Percentiles rank a stretch among this genome's conserved stretches.
Evolutionary conservation across 2,888 invertebrate genomes (phyloP).

Genomic region (Rhyacophila evoluta): DNA sequence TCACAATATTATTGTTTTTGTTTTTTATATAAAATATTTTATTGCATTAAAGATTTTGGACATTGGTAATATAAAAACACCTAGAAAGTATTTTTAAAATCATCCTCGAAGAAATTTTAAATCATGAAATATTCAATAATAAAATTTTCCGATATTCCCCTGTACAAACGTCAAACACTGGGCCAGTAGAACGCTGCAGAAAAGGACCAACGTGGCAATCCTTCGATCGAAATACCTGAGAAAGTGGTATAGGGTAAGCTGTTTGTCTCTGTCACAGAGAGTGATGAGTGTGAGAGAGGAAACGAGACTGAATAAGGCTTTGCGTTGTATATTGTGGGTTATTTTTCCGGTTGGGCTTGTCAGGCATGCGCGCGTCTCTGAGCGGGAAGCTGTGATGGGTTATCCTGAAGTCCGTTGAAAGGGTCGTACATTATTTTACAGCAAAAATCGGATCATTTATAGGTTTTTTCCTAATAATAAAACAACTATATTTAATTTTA

Average conservation of each 20-base stretch:
- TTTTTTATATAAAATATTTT: too few relatives aligned
- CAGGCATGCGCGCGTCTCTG: slow-evolving; percentile 40
- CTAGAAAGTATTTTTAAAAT: too few relatives aligned
- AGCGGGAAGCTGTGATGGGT: slow-evolving; percentile 41
- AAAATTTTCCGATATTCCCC: background rate
- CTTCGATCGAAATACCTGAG: slow-evolving; percentile 32
- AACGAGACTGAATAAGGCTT: background rate
- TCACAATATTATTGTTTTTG: too few relatives aligned
- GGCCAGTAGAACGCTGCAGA: background rate
- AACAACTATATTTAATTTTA: too few relatives aligned
- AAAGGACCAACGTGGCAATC: background rate
- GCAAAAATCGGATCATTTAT: too few relatives aligned
- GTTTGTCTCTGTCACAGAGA: background rate
- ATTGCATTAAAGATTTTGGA: too few relatives aligned
- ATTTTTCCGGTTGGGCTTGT: slow-evolving; percentile 12
- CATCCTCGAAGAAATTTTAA: too few relatives aligned
- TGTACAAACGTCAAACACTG: background rate
- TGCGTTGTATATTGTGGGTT: slow-evolving; percentile 26
- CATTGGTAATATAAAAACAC: too few relatives aligned
- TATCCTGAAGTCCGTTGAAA: slow-evolving; percentile 35
- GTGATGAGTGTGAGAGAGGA: background rate
- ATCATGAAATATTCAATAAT: background rate
- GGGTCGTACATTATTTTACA: slow-evolving; percentile 36
- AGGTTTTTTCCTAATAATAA: too few relatives aligned
- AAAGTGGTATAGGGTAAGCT: background rate